Evolutionary conservation across 2,113 vertebrate genomes (phyloP).

Genomic region (Tachuris rubrigastra): DNA sequence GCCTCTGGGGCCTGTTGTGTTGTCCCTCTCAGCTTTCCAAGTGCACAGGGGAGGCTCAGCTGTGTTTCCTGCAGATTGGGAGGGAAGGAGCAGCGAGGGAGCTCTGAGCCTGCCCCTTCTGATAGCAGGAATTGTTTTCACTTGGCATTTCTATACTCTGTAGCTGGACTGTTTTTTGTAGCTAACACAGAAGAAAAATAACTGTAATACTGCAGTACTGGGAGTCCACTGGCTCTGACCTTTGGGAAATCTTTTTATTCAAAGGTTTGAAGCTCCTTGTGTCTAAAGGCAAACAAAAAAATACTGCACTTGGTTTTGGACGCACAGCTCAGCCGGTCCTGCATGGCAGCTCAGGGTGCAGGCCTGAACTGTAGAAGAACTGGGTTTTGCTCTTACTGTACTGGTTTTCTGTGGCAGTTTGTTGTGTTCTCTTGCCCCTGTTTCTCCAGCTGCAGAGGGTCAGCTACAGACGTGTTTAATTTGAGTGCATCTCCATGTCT

Average conservation of each 20-base stretch:
- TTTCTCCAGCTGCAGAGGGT: not conserved
- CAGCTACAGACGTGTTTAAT: fast-evolving
- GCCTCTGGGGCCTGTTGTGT: not conserved
- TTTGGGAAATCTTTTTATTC: not conserved
- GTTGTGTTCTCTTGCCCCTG: not conserved
- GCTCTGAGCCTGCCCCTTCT: not conserved
- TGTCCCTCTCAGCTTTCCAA: not conserved
- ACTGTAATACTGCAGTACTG: not conserved
- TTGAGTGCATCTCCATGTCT: not conserved
- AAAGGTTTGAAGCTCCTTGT: not conserved
- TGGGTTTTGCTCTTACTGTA: not conserved
- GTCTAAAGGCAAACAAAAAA: not conserved
- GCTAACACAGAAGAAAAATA: not conserved
- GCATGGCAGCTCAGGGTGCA: fast-evolving
- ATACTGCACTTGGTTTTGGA: not conserved
- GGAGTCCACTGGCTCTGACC: not conserved
- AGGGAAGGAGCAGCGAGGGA: not conserved
- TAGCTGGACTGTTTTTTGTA: not conserved
- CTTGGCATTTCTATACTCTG: not conserved
- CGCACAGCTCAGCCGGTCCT: not conserved
- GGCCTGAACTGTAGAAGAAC: not conserved
- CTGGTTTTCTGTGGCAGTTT: not conserved
- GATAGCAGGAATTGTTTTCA: conserved; percentile 10
- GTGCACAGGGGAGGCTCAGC: not conserved
- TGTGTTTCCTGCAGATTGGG: not conserved